Percentiles rank a stretch among this genome's conserved stretches.
phyloP scores from a whole-genome alignment of 2,888 invertebrate genomes.

The Anorthoa munda region DNA sequence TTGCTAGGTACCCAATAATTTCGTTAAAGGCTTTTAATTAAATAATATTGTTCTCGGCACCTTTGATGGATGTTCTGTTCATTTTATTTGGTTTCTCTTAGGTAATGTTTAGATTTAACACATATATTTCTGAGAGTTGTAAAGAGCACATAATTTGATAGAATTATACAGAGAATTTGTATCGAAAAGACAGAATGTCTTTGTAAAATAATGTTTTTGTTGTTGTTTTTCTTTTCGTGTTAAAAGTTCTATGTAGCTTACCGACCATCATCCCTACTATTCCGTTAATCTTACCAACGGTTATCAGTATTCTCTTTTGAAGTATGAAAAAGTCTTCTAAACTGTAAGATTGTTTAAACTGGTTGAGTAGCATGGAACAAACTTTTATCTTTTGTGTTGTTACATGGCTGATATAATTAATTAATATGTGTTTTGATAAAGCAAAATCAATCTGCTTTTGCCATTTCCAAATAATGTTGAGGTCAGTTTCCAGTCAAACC shows the following conservation, averaged over 20 bases:
- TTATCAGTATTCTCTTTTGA: not conserved
- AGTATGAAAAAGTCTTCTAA: not conserved
- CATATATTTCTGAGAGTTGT: not conserved
- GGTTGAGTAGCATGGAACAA: not conserved
- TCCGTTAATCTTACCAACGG: not conserved
- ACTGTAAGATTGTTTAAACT: not conserved
- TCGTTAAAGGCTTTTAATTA: not conserved
- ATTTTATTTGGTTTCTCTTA: conserved; percentile 8
- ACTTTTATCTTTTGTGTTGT: not conserved
- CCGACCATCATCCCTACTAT: not conserved
- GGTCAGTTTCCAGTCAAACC: too few species aligned
- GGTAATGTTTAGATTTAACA: not conserved
- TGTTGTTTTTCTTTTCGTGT: conserved; percentile 20
- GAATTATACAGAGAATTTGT: not conserved
- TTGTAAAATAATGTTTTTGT: conserved; percentile 1
- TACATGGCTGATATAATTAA: not conserved
- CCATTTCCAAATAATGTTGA: too few species aligned
- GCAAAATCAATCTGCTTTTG: too few species aligned
- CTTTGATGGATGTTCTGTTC: not conserved
- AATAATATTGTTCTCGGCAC: not conserved
- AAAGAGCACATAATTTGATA: not conserved
- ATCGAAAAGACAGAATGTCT: not conserved
- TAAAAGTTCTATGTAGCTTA: conserved; percentile 1
- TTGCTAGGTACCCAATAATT: not conserved
- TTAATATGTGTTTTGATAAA: not conserved